Evolutionary conservation across 2,797 vertebrate genomes (phyloP).

Genomic region (Semaprochilodus insignis): DNA sequence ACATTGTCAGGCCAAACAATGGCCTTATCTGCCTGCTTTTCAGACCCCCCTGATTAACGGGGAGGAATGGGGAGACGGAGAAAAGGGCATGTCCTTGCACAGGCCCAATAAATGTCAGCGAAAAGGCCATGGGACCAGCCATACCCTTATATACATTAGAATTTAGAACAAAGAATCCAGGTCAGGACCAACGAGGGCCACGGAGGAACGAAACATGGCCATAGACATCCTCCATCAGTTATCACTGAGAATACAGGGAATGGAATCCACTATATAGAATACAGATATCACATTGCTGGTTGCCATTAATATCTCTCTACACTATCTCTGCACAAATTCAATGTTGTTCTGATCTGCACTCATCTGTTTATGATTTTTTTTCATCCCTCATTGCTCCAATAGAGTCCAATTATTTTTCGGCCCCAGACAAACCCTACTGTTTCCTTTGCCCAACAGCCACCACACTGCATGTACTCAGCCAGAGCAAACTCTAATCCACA

Average conservation of each 20-base stretch:
- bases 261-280: not conserved
- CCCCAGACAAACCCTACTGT: no score
- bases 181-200: conserved; percentile 47
- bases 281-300: not conserved
- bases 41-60: conserved; percentile 83
- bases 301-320: no score
- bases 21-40: conserved; percentile 85
- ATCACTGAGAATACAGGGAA: conserved; percentile 32
- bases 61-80: conserved; percentile 79
- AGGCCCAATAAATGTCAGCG: conserved; percentile 81
- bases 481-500: no score
- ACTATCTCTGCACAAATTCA: no score
- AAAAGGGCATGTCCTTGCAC: conserved; percentile 83
- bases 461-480: no score
- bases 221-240: conserved; percentile 40
- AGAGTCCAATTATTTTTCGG: no score
- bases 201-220: conserved; percentile 30
- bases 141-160: conserved; percentile 60
- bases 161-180: conserved; percentile 52
- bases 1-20: conserved; percentile 84
- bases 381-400: no score
- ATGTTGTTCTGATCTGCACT: no score
- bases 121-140: conserved; percentile 76
- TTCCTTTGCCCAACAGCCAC: no score
- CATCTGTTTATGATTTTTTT: no score